phyloP scores from a whole-genome alignment of 2,888 invertebrate genomes.

The Azorinus chamasolen region DNA sequence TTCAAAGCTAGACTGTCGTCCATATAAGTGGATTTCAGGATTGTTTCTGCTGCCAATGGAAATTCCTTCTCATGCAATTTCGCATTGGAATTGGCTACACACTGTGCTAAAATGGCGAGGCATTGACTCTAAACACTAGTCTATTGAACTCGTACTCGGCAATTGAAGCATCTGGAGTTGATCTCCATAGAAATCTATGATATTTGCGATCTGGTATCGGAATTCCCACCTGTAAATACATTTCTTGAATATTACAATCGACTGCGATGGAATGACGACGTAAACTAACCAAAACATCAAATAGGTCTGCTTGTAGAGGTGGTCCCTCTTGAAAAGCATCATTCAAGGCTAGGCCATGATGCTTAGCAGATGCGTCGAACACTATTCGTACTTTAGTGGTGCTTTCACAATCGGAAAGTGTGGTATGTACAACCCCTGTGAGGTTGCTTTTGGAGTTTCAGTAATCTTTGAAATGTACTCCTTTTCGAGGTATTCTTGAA shows the following conservation, averaged over 20 bases:
- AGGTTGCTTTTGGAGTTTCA: neutral
- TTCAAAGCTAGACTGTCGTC: conserved; percentile 60
- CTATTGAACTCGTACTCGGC: conserved; percentile 45
- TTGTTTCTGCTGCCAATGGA: conserved; percentile 49
- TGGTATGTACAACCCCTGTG: conserved; percentile 52
- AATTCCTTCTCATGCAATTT: conserved; percentile 10
- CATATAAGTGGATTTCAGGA: conserved; percentile 62
- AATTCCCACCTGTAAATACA: conserved; percentile 31
- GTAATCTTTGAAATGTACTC: conserved; percentile 48
- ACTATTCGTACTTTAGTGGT: conserved; percentile 55
- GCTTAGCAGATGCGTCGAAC: conserved; percentile 57
- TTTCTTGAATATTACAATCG: conserved; percentile 53
- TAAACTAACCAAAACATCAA: conserved; percentile 52
- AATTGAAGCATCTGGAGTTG: conserved; percentile 1
- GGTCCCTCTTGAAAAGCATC: conserved; percentile 51
- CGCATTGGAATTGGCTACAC: conserved; percentile 49
- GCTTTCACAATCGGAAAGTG: conserved; percentile 49
- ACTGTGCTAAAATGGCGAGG: conserved; percentile 61
- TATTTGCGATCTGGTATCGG: conserved; percentile 14
- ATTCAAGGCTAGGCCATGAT: conserved; percentile 41
- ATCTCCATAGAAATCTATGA: conserved; percentile 38
- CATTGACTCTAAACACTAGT: conserved; percentile 59
- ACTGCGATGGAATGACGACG: conserved; percentile 40
- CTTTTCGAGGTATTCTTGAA: conserved; percentile 45
- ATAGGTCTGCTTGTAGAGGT: conserved; percentile 53